phyloP scores from a whole-genome alignment of 2,888 invertebrate species.

The Aplocera efformata region DNA sequence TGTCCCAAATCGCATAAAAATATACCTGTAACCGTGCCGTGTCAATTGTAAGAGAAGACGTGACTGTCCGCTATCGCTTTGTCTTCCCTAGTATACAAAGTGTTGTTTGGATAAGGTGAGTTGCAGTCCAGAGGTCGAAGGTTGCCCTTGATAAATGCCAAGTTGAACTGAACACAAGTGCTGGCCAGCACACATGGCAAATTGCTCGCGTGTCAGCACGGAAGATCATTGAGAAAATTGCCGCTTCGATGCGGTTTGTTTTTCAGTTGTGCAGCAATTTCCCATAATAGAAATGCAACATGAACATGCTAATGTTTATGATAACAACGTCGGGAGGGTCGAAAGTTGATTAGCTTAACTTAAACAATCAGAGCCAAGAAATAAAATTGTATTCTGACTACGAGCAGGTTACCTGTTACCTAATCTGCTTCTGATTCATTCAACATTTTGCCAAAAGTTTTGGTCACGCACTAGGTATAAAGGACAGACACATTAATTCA shows the following conservation, averaged over 20 bases:
- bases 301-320: conserved; percentile 18
- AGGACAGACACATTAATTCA: no score
- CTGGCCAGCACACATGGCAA: conserved; percentile 36
- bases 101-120: conserved; percentile 73
- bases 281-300: conserved; percentile 25
- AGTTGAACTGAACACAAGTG: conserved; percentile 34
- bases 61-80: conserved; percentile 50
- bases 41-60: conserved; percentile 61
- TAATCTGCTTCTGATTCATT: no score
- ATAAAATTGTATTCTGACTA: no score
- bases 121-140: conserved; percentile 57
- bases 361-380: no score
- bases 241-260: conserved; percentile 30
- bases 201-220: conserved; percentile 55
- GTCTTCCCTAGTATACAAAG: conserved; percentile 66
- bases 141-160: conserved; percentile 58
- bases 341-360: no score
- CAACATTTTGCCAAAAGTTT: no score
- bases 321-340: conserved; percentile 18
- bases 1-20: conserved; percentile 42
- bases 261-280: conserved; percentile 28
- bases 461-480: no score
- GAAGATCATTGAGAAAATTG: conserved; percentile 54
- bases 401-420: no score
- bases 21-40: conserved; percentile 45